These are phyloP conservation scores for Drosophila formosana DNA, from an alignment of 2,888 invertebrate genomes.

Conservation along the genomic window DNA sequence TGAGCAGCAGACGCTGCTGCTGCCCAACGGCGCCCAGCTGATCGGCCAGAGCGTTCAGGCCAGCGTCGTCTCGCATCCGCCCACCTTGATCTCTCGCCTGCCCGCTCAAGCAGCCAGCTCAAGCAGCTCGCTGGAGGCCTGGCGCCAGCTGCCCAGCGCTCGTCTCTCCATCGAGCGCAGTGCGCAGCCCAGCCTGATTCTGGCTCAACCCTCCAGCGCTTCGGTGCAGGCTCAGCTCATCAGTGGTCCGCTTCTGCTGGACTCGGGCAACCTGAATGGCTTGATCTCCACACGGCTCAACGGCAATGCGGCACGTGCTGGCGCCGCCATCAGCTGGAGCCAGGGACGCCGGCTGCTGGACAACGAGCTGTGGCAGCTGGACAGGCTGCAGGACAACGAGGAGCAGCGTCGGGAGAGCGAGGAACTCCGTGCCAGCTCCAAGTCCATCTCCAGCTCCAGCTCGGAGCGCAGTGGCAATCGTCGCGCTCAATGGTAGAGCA, in stretches of 20 bases:
- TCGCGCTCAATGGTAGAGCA: constrained; percentile 59
- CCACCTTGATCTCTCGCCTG: constrained; percentile 77
- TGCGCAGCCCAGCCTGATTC: constrained; percentile 71
- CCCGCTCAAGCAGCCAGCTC: constrained; percentile 61
- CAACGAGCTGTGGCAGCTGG: constrained; percentile 69
- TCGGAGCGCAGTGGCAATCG: constrained; percentile 45
- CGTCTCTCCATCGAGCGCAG: constrained; percentile 77
- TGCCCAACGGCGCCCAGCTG: constrained; percentile 20
- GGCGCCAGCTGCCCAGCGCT: constrained; percentile 65
- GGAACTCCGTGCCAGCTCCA: constrained; percentile 44
- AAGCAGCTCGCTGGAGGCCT: constrained; percentile 69
- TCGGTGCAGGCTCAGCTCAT: constrained; percentile 83
- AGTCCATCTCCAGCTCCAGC: constrained; percentile 34
- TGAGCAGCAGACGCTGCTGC: constrained; percentile 74
- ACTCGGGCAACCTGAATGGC: constrained; percentile 65
- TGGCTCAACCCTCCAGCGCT: constrained; percentile 82
- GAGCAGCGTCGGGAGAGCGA: constrained; percentile 56
- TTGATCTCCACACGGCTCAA: constrained; percentile 63
- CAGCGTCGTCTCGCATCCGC: constrained; percentile 82
- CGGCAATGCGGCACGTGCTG: constrained; percentile 57
- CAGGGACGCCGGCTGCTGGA: constrained; percentile 59
- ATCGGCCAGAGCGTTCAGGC: constrained; percentile 83
- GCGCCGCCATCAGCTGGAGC: constrained; percentile 62
- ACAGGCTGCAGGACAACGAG: constrained; percentile 58
- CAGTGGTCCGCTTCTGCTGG: constrained; percentile 79